A percentile compares a stretch with the other conserved stretches of the same genome.
These are phyloP conservation scores for Enteromius thamalakanensis DNA, from an alignment of 2,797 vertebrate species.

Conservation along the genomic window DNA sequence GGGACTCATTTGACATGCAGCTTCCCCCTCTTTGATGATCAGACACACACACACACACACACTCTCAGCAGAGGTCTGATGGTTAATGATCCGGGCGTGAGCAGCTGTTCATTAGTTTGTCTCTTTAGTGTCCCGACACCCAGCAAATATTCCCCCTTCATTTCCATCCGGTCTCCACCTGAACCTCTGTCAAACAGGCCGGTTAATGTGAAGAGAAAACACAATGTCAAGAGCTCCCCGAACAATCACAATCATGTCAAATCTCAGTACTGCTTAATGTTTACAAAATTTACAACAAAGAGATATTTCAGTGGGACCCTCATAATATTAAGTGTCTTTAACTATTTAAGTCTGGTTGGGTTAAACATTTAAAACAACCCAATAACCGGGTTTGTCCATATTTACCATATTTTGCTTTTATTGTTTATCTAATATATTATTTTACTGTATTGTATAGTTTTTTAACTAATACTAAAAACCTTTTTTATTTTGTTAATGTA, in stretches of 20 bases:
- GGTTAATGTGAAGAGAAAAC: slow-evolving; percentile 1
- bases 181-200: slow-evolving; percentile 1
- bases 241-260: neutral
- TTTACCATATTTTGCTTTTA: neutral
- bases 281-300: neutral
- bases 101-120: slow-evolving; percentile 70
- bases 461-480: too few species aligned
- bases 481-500: neutral
- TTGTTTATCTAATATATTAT: neutral
- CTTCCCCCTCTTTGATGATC: slow-evolving; percentile 45
- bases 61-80: slow-evolving; percentile 64
- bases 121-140: slow-evolving; percentile 25
- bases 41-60: slow-evolving; percentile 16
- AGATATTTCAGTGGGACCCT: neutral
- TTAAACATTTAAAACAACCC: too few species aligned
- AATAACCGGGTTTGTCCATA: too few species aligned
- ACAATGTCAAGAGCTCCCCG: neutral
- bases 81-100: slow-evolving; percentile 63
- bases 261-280: neutral
- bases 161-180: slow-evolving; percentile 3
- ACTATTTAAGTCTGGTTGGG: neutral
- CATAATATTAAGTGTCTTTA: neutral
- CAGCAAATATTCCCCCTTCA: slow-evolving; percentile 1
- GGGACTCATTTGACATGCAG: slow-evolving; percentile 60
- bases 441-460: neutral